Evolutionary conservation across 2,888 invertebrate genomes (phyloP), one percentile per base, ranked within the genome.

Genomic region (Psylliodes chrysocephalus): DNA sequence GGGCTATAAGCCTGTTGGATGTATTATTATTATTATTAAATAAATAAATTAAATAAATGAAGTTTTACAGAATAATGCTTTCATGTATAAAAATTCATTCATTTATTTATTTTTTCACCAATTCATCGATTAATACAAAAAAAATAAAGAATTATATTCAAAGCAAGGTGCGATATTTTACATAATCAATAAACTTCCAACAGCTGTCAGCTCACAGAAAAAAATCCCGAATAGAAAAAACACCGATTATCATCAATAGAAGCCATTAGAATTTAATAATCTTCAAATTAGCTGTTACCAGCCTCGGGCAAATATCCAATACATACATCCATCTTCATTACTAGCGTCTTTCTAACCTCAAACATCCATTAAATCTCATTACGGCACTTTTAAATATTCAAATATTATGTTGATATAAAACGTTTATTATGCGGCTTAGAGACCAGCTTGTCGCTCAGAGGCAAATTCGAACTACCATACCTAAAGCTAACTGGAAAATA

Each of bases 321-420:
- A 38, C 1, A 3, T 14, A 38, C 56, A 63, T 63, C 19, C 28
- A 63, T 63, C 62, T 51, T 63, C 40, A 56, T 56, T 63, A 63
- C 52, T 40, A 49, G 28, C 22, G 28, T 55, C 49, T 40, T 44
- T 51, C 44, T 47, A 40, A 63, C 62, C 51, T 71, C 73, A 73
- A 76, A 75, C 74, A 74, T 67, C 74, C 74, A 77, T 78, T 76
- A 77, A 71, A 71, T 72, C 74, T 77, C 74, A 76, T 77, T 75
- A 77, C 71, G 64, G 6, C 35, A 55, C 71, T 73, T 69, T 74
- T 73, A 75, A 77, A 76, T 75, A 75, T 78, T 78, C 75, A 78
- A 77, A 78, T 78, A 53, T 38, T 51, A 75, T 73, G 76, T 75
- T 75, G 77, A 78, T 77, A 72, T 73, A n/a, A n/a, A n/a, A n/a